phyloP scores from a whole-genome alignment of 2,797 vertebrate genomes.

The Myotis pilosus region DNA sequence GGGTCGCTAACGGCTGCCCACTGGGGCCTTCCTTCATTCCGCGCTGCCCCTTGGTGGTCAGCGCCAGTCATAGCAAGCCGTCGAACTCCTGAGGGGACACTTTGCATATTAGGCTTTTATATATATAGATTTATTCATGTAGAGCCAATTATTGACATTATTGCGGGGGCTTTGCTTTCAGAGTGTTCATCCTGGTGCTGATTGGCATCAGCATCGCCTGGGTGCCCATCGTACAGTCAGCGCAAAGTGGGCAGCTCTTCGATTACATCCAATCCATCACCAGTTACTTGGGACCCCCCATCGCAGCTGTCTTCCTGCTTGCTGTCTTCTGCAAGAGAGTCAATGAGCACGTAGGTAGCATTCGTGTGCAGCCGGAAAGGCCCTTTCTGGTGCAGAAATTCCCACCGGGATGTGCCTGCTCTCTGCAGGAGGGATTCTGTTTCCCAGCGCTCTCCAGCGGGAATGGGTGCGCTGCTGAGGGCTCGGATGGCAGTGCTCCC shows the following conservation, averaged over 20 bases:
- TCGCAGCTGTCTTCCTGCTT: slow-evolving; percentile 91
- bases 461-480: background rate
- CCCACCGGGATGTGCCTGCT: background rate
- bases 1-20: no score
- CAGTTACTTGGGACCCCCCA: slow-evolving; percentile 93
- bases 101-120: no score
- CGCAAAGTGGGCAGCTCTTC: slow-evolving; percentile 96
- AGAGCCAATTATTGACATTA: background rate
- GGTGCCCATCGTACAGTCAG: slow-evolving; percentile 94
- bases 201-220: slow-evolving; percentile 96
- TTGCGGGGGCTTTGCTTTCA: slow-evolving; percentile 76
- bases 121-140: background rate
- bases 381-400: background rate
- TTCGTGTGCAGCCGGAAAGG: background rate
- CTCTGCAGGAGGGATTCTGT: background rate
- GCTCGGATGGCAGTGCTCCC: background rate
- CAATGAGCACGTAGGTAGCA: slow-evolving; percentile 87
- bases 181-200: slow-evolving; percentile 92
- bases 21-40: no score
- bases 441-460: background rate
- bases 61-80: no score
- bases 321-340: slow-evolving; percentile 92
- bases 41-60: no score
- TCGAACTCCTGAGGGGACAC: no score
- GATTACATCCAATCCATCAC: slow-evolving; percentile 96